These are phyloP conservation scores for Sebastes baramenuke DNA, from an alignment of 2,797 vertebrate genomes.

Conservation along the genomic window DNA sequence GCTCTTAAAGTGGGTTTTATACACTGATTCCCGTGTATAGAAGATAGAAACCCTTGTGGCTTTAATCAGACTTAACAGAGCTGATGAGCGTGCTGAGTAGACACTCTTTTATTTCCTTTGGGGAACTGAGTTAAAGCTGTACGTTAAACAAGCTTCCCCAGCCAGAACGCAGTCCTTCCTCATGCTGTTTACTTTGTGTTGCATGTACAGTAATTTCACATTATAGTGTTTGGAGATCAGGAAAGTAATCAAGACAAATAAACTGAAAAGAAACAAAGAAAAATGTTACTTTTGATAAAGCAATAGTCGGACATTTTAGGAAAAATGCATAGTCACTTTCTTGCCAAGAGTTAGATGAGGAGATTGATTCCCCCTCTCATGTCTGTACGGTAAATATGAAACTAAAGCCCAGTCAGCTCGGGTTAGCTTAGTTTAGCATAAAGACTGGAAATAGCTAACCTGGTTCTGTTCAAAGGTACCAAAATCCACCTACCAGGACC, in stretches of 20 bases:
- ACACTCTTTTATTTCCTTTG: fast-evolving
- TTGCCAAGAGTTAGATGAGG: neutral
- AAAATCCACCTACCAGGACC: neutral
- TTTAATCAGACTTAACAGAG: neutral
- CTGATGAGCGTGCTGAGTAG: neutral
- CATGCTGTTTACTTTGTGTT: neutral
- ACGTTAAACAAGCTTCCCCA: neutral
- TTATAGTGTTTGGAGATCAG: neutral
- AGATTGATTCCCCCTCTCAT: neutral
- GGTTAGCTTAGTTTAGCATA: neutral
- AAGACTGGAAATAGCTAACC: neutral
- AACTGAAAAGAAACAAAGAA: neutral
- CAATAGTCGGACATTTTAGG: neutral
- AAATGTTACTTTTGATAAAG: neutral
- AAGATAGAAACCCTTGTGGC: neutral
- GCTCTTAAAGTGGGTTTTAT: neutral
- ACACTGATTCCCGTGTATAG: neutral
- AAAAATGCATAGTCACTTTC: neutral
- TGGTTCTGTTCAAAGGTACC: neutral
- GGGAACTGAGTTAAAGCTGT: neutral
- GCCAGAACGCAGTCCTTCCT: neutral
- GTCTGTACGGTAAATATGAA: neutral
- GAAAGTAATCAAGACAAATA: neutral
- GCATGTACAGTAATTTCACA: neutral
- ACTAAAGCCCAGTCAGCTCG: neutral